Evolutionary conservation across 2,888 invertebrate species (phyloP).

Genomic region (Chrysotoxum bicinctum): DNA sequence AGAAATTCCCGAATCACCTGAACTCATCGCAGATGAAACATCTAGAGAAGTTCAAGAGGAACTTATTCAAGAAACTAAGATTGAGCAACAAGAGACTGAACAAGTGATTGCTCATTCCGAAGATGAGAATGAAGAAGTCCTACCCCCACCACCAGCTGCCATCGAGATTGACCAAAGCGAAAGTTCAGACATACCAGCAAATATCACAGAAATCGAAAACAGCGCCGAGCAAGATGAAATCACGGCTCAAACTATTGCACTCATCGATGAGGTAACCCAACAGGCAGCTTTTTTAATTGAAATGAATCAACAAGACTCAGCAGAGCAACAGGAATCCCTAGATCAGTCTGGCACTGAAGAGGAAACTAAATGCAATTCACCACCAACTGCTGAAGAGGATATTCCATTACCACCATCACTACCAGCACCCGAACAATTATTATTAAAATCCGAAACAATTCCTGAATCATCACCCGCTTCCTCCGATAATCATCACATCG

Average conservation of each 20-base stretch:
- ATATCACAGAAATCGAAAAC: slow-evolving; percentile 44
- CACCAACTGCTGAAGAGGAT: slow-evolving; percentile 69
- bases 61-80: slow-evolving; percentile 11
- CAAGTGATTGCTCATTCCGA: slow-evolving; percentile 3
- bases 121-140: slow-evolving; percentile 11
- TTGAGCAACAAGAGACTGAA: slow-evolving; percentile 47
- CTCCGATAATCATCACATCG: slow-evolving; percentile 36
- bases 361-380: slow-evolving; percentile 70
- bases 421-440: slow-evolving; percentile 56
- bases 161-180: slow-evolving; percentile 33
- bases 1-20: slow-evolving; percentile 48
- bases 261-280: slow-evolving; percentile 66
- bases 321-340: slow-evolving; percentile 35
- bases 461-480: slow-evolving; percentile 61
- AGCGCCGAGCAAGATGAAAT: slow-evolving; percentile 47
- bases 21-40: slow-evolving; percentile 33
- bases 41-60: slow-evolving; percentile 39
- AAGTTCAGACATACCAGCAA: slow-evolving; percentile 36
- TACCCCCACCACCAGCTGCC: slow-evolving; percentile 35
- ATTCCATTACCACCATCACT: slow-evolving; percentile 55
- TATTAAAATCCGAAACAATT: slow-evolving; percentile 55
- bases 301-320: slow-evolving; percentile 23
- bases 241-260: slow-evolving; percentile 66
- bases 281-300: slow-evolving; percentile 58
- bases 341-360: slow-evolving; percentile 58